Evolutionary conservation across 2,888 invertebrate genomes (phyloP).

Genomic region (Liopterus haemorrhoidalis): DNA sequence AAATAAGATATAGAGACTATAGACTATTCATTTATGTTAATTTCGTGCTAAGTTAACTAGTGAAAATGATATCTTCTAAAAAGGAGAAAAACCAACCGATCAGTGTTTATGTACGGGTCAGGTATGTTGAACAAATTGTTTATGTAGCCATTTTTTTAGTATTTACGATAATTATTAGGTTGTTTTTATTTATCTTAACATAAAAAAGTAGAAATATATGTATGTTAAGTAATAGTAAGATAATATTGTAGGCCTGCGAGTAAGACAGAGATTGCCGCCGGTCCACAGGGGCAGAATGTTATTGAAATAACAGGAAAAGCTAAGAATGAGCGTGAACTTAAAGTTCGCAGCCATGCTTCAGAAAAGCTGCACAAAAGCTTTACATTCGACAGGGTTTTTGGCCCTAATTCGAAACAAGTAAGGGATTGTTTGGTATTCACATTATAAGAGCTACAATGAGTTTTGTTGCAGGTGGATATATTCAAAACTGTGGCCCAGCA

Average conservation of each 20-base stretch:
- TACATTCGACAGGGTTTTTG: slow-evolving; percentile 82
- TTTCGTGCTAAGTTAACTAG: no score
- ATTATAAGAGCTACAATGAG: slow-evolving; percentile 14
- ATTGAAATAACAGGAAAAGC: slow-evolving; percentile 67
- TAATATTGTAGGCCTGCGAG: slow-evolving; percentile 65
- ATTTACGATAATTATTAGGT: slow-evolving; percentile 3
- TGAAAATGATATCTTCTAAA: slow-evolving; percentile 12
- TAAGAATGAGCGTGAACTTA: slow-evolving; percentile 59
- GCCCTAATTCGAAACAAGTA: slow-evolving; percentile 72
- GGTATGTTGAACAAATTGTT: slow-evolving; percentile 51
- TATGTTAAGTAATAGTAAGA: slow-evolving; percentile 25
- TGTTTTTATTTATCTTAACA: slow-evolving; percentile 1
- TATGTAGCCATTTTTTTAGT: slow-evolving; percentile 11
- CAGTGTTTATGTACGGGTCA: slow-evolving; percentile 79
- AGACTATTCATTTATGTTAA: no score
- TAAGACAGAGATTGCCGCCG: slow-evolving; percentile 60
- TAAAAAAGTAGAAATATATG: slow-evolving; percentile 16
- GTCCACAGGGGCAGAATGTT: slow-evolving; percentile 73
- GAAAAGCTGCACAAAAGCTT: slow-evolving; percentile 63
- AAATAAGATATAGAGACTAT: no score
- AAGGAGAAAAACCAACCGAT: slow-evolving; percentile 72
- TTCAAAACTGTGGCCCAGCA: slow-evolving; percentile 85
- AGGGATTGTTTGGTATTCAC: slow-evolving; percentile 38
- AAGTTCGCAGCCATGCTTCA: slow-evolving; percentile 49
- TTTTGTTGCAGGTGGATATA: slow-evolving; percentile 61